A percentile compares a stretch with the other conserved stretches of the same genome.
Conservation (phyloP, 2,888 invertebrate genomes). For the Eledone cirrhosa region DNA sequence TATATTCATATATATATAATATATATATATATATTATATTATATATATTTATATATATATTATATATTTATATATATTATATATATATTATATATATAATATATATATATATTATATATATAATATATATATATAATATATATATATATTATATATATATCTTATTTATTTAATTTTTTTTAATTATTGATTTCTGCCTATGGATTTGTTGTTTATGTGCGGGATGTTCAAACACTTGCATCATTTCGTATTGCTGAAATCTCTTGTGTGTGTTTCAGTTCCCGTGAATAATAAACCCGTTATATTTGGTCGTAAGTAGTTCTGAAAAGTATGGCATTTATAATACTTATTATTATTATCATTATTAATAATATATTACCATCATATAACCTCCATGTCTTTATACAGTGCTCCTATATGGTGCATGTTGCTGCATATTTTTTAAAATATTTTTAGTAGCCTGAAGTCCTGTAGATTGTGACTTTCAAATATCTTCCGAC, state of each 20-base stretch:
- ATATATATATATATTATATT: too few relatives aligned
- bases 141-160: too few relatives aligned
- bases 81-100: too few relatives aligned
- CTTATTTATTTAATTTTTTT: conserved; percentile 16
- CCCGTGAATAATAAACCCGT: conserved; percentile 22
- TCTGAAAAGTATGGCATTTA: conserved; percentile 29
- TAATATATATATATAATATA: too few relatives aligned
- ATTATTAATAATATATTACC: conserved; percentile 23
- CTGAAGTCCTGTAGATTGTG: conserved; percentile 30
- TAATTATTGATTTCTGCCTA: conserved; percentile 25
- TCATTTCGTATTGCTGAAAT: conserved; percentile 29
- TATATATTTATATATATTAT: neutral
- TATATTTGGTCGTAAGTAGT: conserved; percentile 27
- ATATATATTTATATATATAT: too few relatives aligned
- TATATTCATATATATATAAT: too few relatives aligned
- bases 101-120: too few relatives aligned
- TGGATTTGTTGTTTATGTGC: conserved; percentile 28
- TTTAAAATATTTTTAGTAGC: conserved; percentile 26
- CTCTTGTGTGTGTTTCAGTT: conserved; percentile 29
- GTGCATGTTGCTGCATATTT: conserved; percentile 30
- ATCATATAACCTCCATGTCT: conserved; percentile 28
- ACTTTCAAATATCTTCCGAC: conserved; percentile 24
- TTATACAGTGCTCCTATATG: conserved; percentile 30
- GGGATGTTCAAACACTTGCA: conserved; percentile 27
- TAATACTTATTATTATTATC: conserved; percentile 26